These are phyloP conservation scores for Colossoma macropomum DNA, from an alignment of 2,113 vertebrate species.

Conservation along the genomic window DNA sequence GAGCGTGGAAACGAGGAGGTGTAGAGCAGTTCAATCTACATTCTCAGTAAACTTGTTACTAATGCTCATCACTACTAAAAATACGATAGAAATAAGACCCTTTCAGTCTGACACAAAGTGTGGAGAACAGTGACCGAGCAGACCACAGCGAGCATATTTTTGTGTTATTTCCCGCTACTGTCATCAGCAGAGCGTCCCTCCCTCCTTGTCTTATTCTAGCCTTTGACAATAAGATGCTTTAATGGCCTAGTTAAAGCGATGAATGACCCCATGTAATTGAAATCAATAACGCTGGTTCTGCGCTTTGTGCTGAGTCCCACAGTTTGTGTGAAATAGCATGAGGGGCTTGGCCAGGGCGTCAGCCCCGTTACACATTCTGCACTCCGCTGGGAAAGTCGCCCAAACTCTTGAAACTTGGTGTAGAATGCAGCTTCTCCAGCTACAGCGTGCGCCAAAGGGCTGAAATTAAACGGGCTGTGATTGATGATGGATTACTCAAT, in stretches of 20 bases:
- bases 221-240: constrained; percentile 63
- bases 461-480: constrained; percentile 31
- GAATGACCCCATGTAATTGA: constrained; percentile 67
- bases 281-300: constrained; percentile 68
- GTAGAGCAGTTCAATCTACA: too few relatives aligned
- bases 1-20: too few relatives aligned
- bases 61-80: too few relatives aligned
- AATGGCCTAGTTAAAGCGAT: constrained; percentile 70
- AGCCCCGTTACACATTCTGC: constrained; percentile 53
- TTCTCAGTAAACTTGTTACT: too few relatives aligned
- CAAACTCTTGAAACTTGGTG: constrained; percentile 49
- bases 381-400: constrained; percentile 45
- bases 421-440: constrained; percentile 44
- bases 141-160: not conserved
- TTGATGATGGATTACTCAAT: constrained; percentile 49
- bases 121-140: constrained; percentile 10
- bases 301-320: constrained; percentile 61
- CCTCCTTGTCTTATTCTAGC: constrained; percentile 55
- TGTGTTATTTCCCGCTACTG: not conserved
- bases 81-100: too few relatives aligned
- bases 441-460: not conserved
- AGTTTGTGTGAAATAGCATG: constrained; percentile 60
- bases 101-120: not conserved
- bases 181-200: constrained; percentile 26
- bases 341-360: constrained; percentile 46